Evolutionary conservation across 2,797 vertebrate species (phyloP).

Genomic region (Spheniscus humboldti): DNA sequence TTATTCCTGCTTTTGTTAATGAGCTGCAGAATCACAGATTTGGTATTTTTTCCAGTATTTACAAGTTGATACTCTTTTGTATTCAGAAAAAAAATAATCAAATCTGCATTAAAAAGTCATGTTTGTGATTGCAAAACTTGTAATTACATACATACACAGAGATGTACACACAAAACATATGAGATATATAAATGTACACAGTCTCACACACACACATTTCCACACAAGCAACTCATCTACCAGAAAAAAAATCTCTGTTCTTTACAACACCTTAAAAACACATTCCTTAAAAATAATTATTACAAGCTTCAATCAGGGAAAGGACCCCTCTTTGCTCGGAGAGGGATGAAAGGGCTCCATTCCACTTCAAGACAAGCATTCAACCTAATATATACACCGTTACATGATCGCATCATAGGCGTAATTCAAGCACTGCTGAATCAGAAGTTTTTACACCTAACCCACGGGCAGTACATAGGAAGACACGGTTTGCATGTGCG

Average conservation of each 20-base stretch:
- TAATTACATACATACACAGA: neutral
- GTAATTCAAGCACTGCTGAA: neutral
- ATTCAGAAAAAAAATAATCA: neutral
- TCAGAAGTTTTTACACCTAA: neutral
- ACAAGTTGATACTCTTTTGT: neutral
- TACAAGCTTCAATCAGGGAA: neutral
- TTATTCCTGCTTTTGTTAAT: neutral
- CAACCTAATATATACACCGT: accelerated
- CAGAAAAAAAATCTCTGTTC: neutral
- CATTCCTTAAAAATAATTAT: neutral
- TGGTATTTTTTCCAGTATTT: neutral
- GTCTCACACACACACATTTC: neutral
- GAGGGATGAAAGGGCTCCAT: neutral
- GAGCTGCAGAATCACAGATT: neutral
- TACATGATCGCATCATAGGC: neutral
- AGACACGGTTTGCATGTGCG: neutral
- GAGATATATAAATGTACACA: neutral
- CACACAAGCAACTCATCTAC: neutral
- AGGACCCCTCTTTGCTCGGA: neutral
- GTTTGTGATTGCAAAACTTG: neutral
- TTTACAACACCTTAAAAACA: neutral
- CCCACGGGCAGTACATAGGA: neutral
- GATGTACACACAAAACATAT: neutral
- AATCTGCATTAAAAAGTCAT: neutral
- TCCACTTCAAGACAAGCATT: neutral